Conservation (phyloP, 2,797 vertebrate genomes). For the Hyperoplus lanceolatus region DNA sequence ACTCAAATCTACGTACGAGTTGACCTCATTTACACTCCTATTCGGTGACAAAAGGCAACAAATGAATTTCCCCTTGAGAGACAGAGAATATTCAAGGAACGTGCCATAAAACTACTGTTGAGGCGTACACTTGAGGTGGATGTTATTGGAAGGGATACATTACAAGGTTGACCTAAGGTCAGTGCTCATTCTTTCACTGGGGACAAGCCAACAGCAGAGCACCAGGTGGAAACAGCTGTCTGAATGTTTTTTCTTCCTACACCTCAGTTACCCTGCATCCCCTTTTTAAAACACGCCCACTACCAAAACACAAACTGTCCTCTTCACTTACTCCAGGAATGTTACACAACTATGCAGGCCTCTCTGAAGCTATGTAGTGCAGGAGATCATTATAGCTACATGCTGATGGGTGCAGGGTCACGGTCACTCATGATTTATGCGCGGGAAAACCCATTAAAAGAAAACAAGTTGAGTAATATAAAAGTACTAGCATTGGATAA, state of each 20-base stretch:
- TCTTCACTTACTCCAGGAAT: conserved; percentile 75
- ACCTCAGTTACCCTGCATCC: conserved; percentile 59
- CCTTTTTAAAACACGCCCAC: conserved; percentile 61
- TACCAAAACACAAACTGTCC: conserved; percentile 65
- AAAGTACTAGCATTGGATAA: too few relatives aligned
- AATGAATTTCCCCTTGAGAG: conserved; percentile 69
- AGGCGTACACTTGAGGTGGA: conserved; percentile 71
- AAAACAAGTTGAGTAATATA: background rate
- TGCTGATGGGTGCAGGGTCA: conserved; percentile 26
- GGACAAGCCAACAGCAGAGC: conserved; percentile 54
- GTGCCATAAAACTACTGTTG: conserved; percentile 77
- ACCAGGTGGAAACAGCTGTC: conserved; percentile 63
- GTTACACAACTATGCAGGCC: conserved; percentile 55
- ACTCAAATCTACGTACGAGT: conserved; percentile 37
- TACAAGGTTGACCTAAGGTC: conserved; percentile 79
- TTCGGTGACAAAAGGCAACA: conserved; percentile 68
- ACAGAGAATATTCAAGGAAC: conserved; percentile 66
- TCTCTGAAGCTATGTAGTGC: conserved; percentile 40
- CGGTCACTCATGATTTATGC: conserved; percentile 28
- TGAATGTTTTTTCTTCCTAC: conserved; percentile 51
- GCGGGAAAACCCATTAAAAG: background rate
- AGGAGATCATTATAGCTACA: conserved; percentile 42
- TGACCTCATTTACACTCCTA: conserved; percentile 56
- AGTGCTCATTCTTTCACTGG: conserved; percentile 59
- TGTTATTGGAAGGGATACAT: conserved; percentile 83